Evolutionary conservation across 2,797 vertebrate genomes (phyloP).

Genomic region (Spea hammondii): DNA sequence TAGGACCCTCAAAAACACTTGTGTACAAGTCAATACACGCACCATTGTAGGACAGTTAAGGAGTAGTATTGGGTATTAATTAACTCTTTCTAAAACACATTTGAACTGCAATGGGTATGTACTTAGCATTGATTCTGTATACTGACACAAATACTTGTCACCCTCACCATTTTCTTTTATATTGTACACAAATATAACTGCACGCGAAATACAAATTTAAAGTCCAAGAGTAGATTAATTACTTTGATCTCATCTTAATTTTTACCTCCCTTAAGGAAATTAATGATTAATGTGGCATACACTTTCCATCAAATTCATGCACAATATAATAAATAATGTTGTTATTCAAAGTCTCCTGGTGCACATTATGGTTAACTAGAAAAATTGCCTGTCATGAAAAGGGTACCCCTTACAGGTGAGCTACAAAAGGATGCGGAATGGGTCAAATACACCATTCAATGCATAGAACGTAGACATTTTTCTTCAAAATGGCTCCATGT

Average conservation of each 20-base stretch:
- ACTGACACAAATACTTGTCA: no score
- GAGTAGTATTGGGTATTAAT: no score
- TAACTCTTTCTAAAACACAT: no score
- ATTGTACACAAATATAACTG: background rate
- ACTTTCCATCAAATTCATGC: background rate
- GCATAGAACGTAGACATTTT: no score
- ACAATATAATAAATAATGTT: constrained; percentile 6
- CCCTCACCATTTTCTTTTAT: no score
- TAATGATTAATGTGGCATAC: constrained; percentile 2
- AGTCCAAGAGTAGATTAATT: background rate
- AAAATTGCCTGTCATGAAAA: background rate
- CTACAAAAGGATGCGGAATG: background rate
- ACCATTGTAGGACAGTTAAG: no score
- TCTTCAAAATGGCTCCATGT: no score
- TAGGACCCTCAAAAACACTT: no score
- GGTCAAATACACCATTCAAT: background rate
- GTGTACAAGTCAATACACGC: no score
- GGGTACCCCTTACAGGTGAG: background rate
- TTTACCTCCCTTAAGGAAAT: background rate
- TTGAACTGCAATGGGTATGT: no score
- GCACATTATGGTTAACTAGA: background rate
- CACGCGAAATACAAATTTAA: background rate
- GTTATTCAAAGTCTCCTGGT: constrained; percentile 1
- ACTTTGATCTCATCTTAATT: background rate
- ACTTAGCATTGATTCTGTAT: no score